Conservation (phyloP, 2,888 invertebrate genomes). For the Cataglyphis altisquamis region DNA sequence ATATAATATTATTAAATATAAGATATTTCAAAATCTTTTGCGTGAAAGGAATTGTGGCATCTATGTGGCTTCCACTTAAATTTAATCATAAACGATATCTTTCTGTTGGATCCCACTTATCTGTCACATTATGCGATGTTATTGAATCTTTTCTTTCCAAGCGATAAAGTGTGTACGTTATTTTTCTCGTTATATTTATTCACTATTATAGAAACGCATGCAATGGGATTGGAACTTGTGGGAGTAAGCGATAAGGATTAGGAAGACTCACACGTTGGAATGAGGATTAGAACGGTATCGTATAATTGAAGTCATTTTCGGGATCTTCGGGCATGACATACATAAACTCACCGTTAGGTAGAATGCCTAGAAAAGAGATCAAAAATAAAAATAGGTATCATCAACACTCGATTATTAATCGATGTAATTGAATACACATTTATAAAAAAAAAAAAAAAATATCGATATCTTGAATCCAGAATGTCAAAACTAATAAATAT, state of each 20-base stretch:
- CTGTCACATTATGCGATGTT: background rate
- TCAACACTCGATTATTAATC: conserved; percentile 2
- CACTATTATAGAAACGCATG: background rate
- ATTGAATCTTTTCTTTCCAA: background rate
- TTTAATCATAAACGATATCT: background rate
- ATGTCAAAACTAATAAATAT: background rate
- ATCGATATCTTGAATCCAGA: background rate
- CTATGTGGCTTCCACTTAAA: background rate
- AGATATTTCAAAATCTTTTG: background rate
- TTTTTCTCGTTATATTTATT: background rate
- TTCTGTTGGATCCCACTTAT: conserved; percentile 13
- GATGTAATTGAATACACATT: background rate
- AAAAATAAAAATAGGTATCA: conserved; percentile 17
- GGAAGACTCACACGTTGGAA: conserved; percentile 17
- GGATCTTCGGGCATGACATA: conserved; percentile 73
- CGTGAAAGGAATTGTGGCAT: background rate
- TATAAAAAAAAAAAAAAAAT: background rate
- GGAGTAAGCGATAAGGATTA: background rate
- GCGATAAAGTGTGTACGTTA: background rate
- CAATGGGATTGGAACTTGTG: background rate
- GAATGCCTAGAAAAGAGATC: conserved; percentile 77
- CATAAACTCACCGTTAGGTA: conserved; percentile 83
- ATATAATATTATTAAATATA: background rate
- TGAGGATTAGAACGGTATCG: background rate
- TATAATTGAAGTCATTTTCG: conserved; percentile 55